Base-by-base conservation (phyloP, 2,113 vertebrate genomes). In the Chaenocephalus aceratus region DNA sequence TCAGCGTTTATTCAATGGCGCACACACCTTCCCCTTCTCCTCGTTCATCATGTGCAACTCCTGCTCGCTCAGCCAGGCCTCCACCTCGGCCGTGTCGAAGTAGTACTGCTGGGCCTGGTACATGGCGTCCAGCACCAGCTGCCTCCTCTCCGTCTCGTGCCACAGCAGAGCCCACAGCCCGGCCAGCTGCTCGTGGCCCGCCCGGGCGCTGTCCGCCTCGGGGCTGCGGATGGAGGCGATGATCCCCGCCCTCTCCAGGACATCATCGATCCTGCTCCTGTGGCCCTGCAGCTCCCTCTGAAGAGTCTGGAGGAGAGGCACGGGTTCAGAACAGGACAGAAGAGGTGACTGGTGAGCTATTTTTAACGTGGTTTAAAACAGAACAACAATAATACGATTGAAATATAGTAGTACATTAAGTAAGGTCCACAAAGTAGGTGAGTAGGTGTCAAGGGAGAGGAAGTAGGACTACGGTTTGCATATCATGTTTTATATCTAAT, bases 41-140 rank as follows among this genome's bases (percentile, higher is more conserved):
- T 98, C 96, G 34, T 95, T 97, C 97, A 98, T 97, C 96, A 98
- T 94, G 77, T 98, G 96, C 83, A 99, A 95, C 90, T 99, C 97
- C 74, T 99, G 97, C 86, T 99, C 97, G 1, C 97, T 96, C 64
- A 99, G 94, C 97, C 97, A 98, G 41, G 97, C 93, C 90, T 99
- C 97, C 88, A 98, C 97, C 88, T 99, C 97, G 0, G 95, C 95
- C 16, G 96, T 95, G 54, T 98, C 97, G 1, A 97, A 97, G 94
- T 96, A 97, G 87, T 97, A 98, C 88, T 98, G 97, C 86, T 99
- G 96, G 70, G 96, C 96, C 81, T 97, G 97, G 94, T 96, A 98
- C 95, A 97, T 96, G 85, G 96, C 95, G 0, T 97, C 96, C 88
- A 98, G 91, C 0, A 86, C 68, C 77, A 97, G 95, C 93, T 99